These are phyloP conservation scores for Tragelaphus oryx DNA, from an alignment of 2,797 vertebrate genomes.

Conservation along the genomic window DNA sequence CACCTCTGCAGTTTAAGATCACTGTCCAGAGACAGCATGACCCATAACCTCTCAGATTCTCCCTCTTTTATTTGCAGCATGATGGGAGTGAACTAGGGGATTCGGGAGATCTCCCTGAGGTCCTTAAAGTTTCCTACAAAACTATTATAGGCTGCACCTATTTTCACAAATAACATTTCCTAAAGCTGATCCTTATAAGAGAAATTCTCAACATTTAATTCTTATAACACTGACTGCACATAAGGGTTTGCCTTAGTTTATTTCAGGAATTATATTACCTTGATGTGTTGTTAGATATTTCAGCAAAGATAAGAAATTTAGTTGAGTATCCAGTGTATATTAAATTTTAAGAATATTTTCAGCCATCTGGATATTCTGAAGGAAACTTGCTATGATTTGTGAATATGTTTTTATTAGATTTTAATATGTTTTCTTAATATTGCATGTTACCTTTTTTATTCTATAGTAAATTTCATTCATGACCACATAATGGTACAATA, in stretches of 20 bases:
- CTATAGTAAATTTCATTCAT: background rate
- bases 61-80: background rate
- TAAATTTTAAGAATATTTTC: background rate
- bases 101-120: background rate
- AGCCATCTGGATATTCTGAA: background rate
- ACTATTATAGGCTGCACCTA: background rate
- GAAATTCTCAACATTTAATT: background rate
- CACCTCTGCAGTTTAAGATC: background rate
- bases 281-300: background rate
- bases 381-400: background rate
- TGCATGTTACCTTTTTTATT: background rate
- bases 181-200: background rate
- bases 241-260: background rate
- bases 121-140: background rate
- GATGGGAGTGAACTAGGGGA: background rate
- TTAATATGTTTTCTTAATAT: background rate
- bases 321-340: background rate
- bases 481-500: background rate
- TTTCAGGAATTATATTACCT: background rate
- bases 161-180: background rate
- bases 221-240: background rate
- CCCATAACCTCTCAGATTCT: background rate
- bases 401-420: background rate
- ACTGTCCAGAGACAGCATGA: background rate
- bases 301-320: constrained; percentile 5